Base-by-base conservation (phyloP, 2,113 vertebrate species). In the Gymnarchus niloticus region DNA sequence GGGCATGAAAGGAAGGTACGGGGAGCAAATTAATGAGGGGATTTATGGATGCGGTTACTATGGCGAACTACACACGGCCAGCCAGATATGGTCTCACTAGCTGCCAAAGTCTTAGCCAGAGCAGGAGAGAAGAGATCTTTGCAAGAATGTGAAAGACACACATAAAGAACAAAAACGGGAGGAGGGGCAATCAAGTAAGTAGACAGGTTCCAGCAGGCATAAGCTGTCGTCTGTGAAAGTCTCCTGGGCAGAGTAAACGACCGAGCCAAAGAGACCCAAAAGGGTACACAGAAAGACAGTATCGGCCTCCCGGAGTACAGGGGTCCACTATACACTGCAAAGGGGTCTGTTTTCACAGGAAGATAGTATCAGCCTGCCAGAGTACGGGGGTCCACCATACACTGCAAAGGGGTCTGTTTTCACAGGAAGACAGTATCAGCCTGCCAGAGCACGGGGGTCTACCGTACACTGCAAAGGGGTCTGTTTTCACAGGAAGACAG, bases 31-130 rank as follows among this genome's bases (percentile, higher is more conserved):
- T 84, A 81, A 65, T 28, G 82, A 61, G 85, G 56, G 81, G 85
- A 89, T 86, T 85, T 85, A 85, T 52, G 77, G 87, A 83, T 84
- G 73, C 51, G 14, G 90, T 89, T 88, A 83, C 86, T 86, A 88
- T 88, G 88, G 85, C 56, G 86, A 86, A 88, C 51, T 12, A 65
- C 51, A 51, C 80, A 86, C 84, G 25, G 41, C 28, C 33, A 41
- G 87, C 61, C 12, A 81, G 88, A 84, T 87, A 87, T 87, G 86
- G 84, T 41, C 48, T 65, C 56, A 85, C 83, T 85, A 25, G 81
- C 80, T 85, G 85, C 85, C 85, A 28, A 57, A 83, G 83, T 41
- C 54, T 56, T 77, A 54, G 81, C 81, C 65, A 76, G 52, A 51
- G 85, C 65, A 44, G 57, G 17, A 56, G 17, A 56, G 48, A 80